Percentiles rank a stretch among this genome's conserved stretches.
Conservation (phyloP, 2,797 vertebrate genomes). For the Todus mexicanus region DNA sequence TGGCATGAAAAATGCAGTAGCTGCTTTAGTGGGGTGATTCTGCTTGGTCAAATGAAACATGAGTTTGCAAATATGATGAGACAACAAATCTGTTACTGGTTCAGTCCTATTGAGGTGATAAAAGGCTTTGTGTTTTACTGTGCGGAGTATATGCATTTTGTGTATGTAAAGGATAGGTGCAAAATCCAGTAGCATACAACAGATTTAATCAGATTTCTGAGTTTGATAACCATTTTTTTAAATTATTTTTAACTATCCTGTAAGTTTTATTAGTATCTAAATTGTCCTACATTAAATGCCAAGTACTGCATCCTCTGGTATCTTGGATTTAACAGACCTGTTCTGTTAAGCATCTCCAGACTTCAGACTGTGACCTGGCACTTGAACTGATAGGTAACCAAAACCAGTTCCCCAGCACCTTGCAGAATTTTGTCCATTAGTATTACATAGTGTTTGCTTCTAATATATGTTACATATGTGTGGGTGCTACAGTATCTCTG, state of each 20-base stretch:
- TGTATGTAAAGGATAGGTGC: not conserved
- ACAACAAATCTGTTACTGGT: not conserved
- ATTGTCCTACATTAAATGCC: not conserved
- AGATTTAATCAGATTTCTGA: not conserved
- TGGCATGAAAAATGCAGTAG: not conserved
- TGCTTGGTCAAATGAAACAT: not conserved
- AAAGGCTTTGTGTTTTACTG: not conserved
- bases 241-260: not conserved
- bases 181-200: not conserved
- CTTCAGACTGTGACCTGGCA: not conserved
- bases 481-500: not conserved
- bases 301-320: not conserved
- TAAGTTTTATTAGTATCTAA: not conserved
- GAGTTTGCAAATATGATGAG: not conserved
- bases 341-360: not conserved
- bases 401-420: not conserved
- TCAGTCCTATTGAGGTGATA: not conserved
- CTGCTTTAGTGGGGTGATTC: accelerated
- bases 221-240: not conserved
- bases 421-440: not conserved
- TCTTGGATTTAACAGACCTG: not conserved
- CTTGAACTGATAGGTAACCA: not conserved
- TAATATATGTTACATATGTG: not conserved
- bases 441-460: not conserved
- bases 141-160: accelerated